Evolutionary conservation across 2,113 vertebrate genomes (phyloP), one percentile per base, ranked within the genome.

Genomic region (Podarcis muralis): DNA sequence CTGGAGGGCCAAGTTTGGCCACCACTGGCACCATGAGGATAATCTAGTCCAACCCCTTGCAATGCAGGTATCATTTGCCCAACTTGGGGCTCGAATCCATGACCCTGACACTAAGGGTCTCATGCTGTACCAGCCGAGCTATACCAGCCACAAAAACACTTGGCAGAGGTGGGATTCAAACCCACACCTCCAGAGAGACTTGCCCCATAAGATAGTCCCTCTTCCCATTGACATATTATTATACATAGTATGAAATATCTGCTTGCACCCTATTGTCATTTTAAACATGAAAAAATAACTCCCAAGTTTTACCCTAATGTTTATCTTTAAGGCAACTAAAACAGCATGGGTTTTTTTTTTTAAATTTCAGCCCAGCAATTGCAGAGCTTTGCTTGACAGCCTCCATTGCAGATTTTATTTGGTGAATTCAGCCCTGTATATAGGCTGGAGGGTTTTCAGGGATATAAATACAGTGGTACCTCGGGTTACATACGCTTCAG

Each of bases 401-500:
- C 96, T 99, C 99, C 99, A 99, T 99, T 76, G 99, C 99, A 89
- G 99, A 99, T 87, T 99, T 99, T 80, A 99, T 99, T 95, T 99
- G 99, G 96, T 99, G 99, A 93, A 99, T 99, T 83, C 99, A 98
- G 25, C 99, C 97, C 97, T 20, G 59, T 62, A 62, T 62, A 62
- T 62, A 62, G 59, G 59, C 59, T 62, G 59, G 3, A 62, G 59
- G 59, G 59, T 62, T 62, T 62, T 62, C 25, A 69, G 25, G 25
- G 40, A 12, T 57, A 43, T 43, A 43, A 43, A 43, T 37, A 37
- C 35, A 37, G 35, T 37, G 35, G 35, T 37, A 37, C 35, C 35
- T 37, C 3, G 35, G 35, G 35, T 37, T 37, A 37, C 35, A 37
- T 37, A 2, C 35, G 35, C 35, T 37, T 37, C 35, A 37, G 35